Base-by-base conservation (phyloP, 1,140 invertebrate species). In the Temnothorax nylanderi region DNA sequence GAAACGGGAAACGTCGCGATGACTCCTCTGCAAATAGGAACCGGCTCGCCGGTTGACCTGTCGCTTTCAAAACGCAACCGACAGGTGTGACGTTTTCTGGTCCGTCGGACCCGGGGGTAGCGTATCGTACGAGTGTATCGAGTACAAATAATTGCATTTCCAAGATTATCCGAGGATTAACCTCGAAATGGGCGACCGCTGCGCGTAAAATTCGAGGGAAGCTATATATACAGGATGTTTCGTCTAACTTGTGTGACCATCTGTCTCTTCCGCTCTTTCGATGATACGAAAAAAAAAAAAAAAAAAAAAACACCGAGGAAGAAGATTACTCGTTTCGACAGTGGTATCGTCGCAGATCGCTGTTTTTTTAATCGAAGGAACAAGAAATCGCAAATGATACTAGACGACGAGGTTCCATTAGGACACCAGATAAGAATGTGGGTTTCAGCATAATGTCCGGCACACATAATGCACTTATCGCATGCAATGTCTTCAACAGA, bases 21-120 rank as follows among this genome's bases (percentile, higher is more conserved):
- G 71, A 72, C 65, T 69, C 65, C 51, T 89, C 72, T 75, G 58
- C 58, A 89, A 90, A 87, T 90, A 89, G 74, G 51, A 89, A 84
- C 74, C 77, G 81, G 8, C 62, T 32, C 32, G 81, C 51, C 34
- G 13, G 37, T 44, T 69, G 65, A 69, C 65, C 65, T 11, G 72
- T 78, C 62, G 74, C 58, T 87, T 81, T 84, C 75, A 54, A 37
- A 77, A 64, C 34, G 69, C 64, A 32, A 60, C 41, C 32, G 64
- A 82, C 72, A 77, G 51, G 76, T 65, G 87, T 84, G 69, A 86
- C 18, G 65, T 71, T 44, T 49, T 60, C 60, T 56, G 49, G 11
- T 37, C 60, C 13, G 34, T 16, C 56, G n/a, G 18, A 3, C 32
- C n/a, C 11, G 13, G 21, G 18, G 32, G 18, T 18, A 13, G n/a